Conservation (phyloP, 37 sponge, comb jelly and placozoan genomes). For the Haliclona indistincta region DNA sequence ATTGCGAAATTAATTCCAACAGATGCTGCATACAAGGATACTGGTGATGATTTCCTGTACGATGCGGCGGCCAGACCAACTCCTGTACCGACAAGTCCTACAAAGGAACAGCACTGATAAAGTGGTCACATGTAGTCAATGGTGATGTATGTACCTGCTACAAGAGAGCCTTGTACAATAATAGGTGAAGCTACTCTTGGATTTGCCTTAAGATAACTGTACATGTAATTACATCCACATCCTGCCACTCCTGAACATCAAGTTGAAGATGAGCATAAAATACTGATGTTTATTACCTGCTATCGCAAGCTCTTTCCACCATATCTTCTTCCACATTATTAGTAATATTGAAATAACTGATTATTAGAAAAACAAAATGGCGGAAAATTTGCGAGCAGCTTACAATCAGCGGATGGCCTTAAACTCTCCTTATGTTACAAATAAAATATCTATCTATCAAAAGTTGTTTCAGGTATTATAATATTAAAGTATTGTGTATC, state of each 20-base stretch:
- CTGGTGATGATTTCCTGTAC: conserved; percentile 44
- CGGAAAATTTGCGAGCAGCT: conserved; percentile 25
- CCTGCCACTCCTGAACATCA: not conserved
- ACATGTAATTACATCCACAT: not conserved
- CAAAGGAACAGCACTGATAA: not conserved
- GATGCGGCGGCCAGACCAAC: conserved; percentile 33
- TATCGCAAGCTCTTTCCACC: conserved; percentile 26
- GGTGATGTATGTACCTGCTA: not conserved
- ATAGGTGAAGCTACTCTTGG: too few relatives aligned
- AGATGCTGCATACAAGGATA: conserved; percentile 40
- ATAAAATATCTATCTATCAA: conserved; percentile 47
- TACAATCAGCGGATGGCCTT: conserved; percentile 32
- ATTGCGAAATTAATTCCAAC: conserved; percentile 65
- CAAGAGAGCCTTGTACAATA: not conserved
- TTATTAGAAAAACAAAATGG: conserved; percentile 7
- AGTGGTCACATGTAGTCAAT: not conserved
- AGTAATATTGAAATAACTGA: not conserved
- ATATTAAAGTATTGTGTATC: too few relatives aligned
- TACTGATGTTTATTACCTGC: conserved; percentile 10
- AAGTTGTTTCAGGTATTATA: conserved; percentile 50
- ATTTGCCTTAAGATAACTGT: too few relatives aligned
- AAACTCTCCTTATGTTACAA: not conserved
- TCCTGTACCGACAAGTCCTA: conserved; percentile 38
- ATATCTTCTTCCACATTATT: not conserved
- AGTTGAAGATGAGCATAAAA: conserved; percentile 18